A percentile compares a stretch with the other conserved stretches of the same genome.
These are phyloP conservation scores for Drosophila kepulauana DNA, from an alignment of 1,140 invertebrate genomes.

Conservation along the genomic window DNA sequence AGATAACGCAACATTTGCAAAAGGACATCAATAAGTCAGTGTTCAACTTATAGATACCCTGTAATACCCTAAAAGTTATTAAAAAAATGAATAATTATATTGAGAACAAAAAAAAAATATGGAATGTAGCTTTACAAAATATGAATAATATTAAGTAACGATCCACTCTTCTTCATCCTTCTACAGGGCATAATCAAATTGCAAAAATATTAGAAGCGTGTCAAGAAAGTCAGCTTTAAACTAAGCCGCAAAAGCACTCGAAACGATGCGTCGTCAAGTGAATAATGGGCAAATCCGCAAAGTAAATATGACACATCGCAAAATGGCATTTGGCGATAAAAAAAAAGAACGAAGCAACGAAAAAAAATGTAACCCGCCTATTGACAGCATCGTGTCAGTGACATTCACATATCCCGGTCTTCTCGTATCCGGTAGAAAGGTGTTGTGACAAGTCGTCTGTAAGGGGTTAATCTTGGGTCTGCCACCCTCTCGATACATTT, in stretches of 20 bases:
- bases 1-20: conserved; percentile 75
- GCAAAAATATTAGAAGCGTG: conserved; percentile 44
- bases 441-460: conserved; percentile 66
- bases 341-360: conserved; percentile 16
- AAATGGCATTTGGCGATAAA: conserved; percentile 80
- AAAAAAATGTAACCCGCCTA: conserved; percentile 24
- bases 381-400: conserved; percentile 44
- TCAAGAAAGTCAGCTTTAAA: conserved; percentile 74
- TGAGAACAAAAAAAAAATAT: too few species aligned
- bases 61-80: not conserved
- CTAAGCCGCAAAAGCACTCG: conserved; percentile 78
- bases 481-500: conserved; percentile 39
- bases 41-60: conserved; percentile 34
- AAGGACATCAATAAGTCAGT: conserved; percentile 2
- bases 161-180: not conserved
- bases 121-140: too few species aligned
- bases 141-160: too few species aligned
- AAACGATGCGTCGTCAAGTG: conserved; percentile 73
- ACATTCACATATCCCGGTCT: conserved; percentile 57
- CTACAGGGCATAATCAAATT: not conserved
- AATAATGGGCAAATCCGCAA: conserved; percentile 81
- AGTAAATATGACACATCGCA: conserved; percentile 81
- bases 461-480: conserved; percentile 61
- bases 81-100: not conserved
- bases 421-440: conserved; percentile 52